Percentiles rank a stretch among this genome's conserved stretches.
These are phyloP conservation scores for Campoplex nolae DNA, from an alignment of 2,888 invertebrate genomes.

Conservation along the genomic window DNA sequence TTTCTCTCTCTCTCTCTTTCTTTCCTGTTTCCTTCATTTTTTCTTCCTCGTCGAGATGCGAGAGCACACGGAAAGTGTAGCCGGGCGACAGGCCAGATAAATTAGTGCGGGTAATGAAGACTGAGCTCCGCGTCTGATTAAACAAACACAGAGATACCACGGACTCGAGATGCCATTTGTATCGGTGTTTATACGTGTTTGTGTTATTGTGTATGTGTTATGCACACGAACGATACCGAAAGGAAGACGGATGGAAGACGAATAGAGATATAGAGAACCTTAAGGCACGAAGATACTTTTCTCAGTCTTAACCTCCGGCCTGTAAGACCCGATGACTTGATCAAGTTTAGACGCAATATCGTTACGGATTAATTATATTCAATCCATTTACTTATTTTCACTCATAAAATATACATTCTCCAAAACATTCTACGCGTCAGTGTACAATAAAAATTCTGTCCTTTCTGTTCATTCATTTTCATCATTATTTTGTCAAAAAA, in stretches of 20 bases:
- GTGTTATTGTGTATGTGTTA: conserved; percentile 53
- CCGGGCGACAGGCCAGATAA: conserved; percentile 81
- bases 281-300: conserved; percentile 52
- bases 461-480: too few relatives aligned
- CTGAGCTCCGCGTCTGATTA: conserved; percentile 82
- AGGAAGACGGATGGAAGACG: conserved; percentile 65
- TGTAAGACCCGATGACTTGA: conserved; percentile 39
- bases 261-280: conserved; percentile 46
- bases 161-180: conserved; percentile 68
- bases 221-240: conserved; percentile 56
- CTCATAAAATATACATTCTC: background rate
- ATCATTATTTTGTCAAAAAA: too few relatives aligned
- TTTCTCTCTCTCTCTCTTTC: conserved; percentile 28
- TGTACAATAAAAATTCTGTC: background rate
- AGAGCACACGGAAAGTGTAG: conserved; percentile 70
- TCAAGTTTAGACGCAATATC: background rate
- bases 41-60: conserved; percentile 50
- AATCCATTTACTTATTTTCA: background rate
- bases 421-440: background rate
- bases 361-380: conserved; percentile 9
- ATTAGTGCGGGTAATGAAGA: conserved; percentile 82
- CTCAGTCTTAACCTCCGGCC: conserved; percentile 70
- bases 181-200: conserved; percentile 25
- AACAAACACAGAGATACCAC: conserved; percentile 80
- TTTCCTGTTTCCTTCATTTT: conserved; percentile 1